These are phyloP conservation scores for Oreotrochilus melanogaster DNA, from an alignment of 2,113 vertebrate species.

Conservation along the genomic window DNA sequence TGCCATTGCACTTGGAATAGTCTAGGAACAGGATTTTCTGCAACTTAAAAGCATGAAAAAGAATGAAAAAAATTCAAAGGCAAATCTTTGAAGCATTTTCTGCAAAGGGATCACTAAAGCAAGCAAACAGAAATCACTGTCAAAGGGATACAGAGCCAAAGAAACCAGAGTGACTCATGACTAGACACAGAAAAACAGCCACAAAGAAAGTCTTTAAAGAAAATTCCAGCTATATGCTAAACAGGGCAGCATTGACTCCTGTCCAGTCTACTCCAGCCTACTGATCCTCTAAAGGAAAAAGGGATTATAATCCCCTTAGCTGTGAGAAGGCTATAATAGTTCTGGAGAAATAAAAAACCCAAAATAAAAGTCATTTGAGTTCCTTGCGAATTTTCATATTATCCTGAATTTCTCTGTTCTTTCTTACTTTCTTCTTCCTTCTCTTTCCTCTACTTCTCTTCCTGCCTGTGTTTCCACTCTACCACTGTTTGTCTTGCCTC, in stretches of 20 bases:
- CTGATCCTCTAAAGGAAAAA: not conserved
- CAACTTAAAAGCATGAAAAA: not conserved
- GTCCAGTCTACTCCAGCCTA: not conserved
- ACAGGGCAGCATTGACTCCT: not conserved
- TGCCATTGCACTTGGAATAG: not conserved
- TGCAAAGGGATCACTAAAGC: not conserved
- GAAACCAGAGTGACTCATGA: not conserved
- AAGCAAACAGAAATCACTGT: not conserved
- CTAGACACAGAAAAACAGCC: not conserved
- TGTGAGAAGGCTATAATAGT: not conserved
- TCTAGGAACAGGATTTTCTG: not conserved
- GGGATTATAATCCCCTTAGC: not conserved
- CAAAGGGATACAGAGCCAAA: not conserved
- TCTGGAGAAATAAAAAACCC: not conserved
- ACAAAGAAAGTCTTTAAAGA: not conserved
- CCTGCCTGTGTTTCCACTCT: not conserved
- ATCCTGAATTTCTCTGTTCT: not conserved
- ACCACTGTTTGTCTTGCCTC: not conserved
- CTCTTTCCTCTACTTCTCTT: not conserved
- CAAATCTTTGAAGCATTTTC: not conserved
- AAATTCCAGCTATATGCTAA: slow-evolving; percentile 30
- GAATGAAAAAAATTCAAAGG: not conserved
- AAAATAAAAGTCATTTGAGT: not conserved
- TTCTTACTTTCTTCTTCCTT: not conserved
- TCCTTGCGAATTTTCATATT: not conserved